Conservation (phyloP, 2,113 vertebrate species). For the Pogonocichla stellata region DNA sequence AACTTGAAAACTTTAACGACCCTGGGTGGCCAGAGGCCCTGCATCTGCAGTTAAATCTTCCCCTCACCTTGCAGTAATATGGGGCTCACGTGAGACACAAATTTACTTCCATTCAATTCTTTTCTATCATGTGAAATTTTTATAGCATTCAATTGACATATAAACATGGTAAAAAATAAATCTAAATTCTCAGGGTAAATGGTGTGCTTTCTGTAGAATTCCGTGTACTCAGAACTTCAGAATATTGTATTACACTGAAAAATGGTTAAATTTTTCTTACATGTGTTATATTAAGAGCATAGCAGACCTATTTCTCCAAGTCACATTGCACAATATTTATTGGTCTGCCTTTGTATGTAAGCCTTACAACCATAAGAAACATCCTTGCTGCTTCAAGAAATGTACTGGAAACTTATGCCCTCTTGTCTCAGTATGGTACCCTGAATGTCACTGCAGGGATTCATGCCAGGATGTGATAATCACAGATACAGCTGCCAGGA, state of each 20-base stretch:
- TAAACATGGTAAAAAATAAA: not conserved
- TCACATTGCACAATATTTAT: not conserved
- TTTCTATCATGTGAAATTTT: not conserved
- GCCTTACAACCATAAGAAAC: not conserved
- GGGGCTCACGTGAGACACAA: not conserved
- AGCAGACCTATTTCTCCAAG: not conserved
- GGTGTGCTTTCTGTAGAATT: fast-evolving
- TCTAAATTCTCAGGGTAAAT: not conserved
- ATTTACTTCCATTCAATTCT: not conserved
- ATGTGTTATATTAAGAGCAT: not conserved
- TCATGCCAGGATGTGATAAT: not conserved
- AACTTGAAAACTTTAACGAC: slow-evolving; percentile 4
- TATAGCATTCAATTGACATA: not conserved
- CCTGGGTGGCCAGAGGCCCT: not conserved
- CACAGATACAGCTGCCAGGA: not conserved
- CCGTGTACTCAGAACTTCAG: not conserved
- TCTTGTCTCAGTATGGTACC: not conserved
- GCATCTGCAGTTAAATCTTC: not conserved
- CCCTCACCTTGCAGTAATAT: not conserved
- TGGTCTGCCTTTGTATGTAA: not conserved
- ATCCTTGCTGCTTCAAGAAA: not conserved
- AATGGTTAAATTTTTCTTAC: not conserved
- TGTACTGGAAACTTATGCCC: not conserved
- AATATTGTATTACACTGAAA: not conserved
- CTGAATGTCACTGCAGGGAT: not conserved